Conservation (phyloP, 1,140 invertebrate genomes). For the Heliconius congener region DNA sequence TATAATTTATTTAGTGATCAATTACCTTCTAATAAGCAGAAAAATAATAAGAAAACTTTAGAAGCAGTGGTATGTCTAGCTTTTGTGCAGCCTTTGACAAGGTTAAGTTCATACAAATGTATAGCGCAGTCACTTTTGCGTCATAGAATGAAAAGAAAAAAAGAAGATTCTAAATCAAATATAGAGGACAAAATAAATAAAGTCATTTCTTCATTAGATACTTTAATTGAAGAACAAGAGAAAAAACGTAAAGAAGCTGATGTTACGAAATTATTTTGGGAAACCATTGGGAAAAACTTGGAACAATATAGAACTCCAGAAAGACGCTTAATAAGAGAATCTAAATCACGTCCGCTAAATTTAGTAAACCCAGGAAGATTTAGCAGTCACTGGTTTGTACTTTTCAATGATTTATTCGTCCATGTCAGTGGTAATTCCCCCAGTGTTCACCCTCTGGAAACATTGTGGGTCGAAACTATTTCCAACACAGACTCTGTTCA, state of each 20-base stretch:
- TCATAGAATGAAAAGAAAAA: constrained; percentile 69
- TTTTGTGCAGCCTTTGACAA: constrained; percentile 83
- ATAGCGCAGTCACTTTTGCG: constrained; percentile 76
- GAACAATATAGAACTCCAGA: constrained; percentile 86
- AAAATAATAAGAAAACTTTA: constrained; percentile 82
- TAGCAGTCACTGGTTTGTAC: constrained; percentile 88
- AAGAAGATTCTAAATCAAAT: constrained; percentile 58
- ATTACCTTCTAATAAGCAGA: constrained; percentile 79
- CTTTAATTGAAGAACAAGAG: constrained; percentile 83
- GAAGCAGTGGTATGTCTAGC: constrained; percentile 83
- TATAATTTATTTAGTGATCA: constrained; percentile 83
- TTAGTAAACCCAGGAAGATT: constrained; percentile 86
- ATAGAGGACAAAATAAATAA: constrained; percentile 76
- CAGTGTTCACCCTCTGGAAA: constrained; percentile 85
- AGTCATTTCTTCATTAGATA: constrained; percentile 83
- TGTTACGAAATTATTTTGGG: constrained; percentile 89
- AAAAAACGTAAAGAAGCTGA: constrained; percentile 86
- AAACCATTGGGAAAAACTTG: constrained; percentile 84
- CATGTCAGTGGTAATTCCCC: constrained; percentile 85
- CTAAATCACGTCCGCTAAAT: constrained; percentile 85
- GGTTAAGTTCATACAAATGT: constrained; percentile 83
- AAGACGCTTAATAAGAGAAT: constrained; percentile 89
- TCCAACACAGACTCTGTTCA: constrained; percentile 78
- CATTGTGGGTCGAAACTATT: constrained; percentile 89
- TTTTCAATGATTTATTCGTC: constrained; percentile 88